phyloP scores from a whole-genome alignment of 1,140 invertebrate species.

The Cotesia glomerata region DNA sequence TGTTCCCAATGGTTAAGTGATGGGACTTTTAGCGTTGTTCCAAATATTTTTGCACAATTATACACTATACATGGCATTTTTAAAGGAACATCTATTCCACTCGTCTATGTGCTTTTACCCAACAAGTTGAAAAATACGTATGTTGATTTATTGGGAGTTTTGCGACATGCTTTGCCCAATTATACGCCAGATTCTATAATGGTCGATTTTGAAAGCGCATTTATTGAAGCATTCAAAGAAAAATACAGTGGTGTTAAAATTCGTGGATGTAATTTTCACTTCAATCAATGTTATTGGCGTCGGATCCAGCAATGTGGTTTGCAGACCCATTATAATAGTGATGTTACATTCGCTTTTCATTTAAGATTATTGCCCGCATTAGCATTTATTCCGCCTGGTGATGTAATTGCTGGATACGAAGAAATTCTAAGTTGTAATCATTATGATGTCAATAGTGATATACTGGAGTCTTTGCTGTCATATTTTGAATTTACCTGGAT shows the following conservation, averaged over 20 bases:
- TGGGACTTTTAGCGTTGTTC: slow-evolving; percentile 1
- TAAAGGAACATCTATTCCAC: neutral
- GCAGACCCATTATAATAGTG: neutral
- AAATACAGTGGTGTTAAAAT: neutral
- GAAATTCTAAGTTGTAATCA: neutral
- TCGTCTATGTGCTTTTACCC: neutral
- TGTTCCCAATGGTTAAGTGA: neutral
- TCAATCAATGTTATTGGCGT: neutral
- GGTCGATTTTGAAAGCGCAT: neutral
- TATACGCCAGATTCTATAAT: neutral
- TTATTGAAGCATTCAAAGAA: neutral
- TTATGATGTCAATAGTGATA: neutral
- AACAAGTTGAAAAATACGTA: slow-evolving; percentile 6
- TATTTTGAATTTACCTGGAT: slow-evolving; percentile 6
- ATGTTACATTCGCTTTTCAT: neutral
- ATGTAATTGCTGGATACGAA: neutral
- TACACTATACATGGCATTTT: slow-evolving; percentile 10
- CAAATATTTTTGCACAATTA: slow-evolving; percentile 8
- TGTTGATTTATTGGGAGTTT: neutral
- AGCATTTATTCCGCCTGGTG: too few species aligned
- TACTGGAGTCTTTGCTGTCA: neutral
- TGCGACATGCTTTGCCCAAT: neutral
- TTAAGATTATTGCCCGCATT: neutral
- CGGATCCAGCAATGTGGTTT: neutral
- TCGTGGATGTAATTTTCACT: neutral